Percentiles rank a stretch among this genome's conserved stretches.
phyloP scores from a whole-genome alignment of 2,888 invertebrate genomes.

The Leptogaster cylindrica region DNA sequence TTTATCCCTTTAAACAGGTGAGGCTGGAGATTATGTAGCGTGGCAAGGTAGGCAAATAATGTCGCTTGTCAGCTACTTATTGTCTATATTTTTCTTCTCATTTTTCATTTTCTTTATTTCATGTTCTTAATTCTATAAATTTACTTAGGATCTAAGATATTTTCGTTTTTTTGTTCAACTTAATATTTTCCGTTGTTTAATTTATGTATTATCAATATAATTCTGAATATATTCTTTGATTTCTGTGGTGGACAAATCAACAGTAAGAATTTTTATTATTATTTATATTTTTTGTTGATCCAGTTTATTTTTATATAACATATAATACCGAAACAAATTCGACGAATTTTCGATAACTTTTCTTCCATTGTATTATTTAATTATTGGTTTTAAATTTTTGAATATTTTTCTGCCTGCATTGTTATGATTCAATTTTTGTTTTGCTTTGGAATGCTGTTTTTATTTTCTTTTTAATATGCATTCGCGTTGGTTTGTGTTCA shows the following conservation, averaged over 20 bases:
- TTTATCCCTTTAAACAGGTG: constrained; percentile 72
- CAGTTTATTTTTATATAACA: too few species aligned
- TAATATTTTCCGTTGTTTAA: not conserved
- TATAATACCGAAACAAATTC: too few species aligned
- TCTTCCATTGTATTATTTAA: too few species aligned
- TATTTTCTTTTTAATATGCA: too few species aligned
- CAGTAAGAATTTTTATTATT: too few species aligned
- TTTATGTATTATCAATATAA: not conserved
- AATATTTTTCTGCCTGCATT: too few species aligned
- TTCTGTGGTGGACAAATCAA: constrained; percentile 7
- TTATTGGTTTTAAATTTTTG: too few species aligned
- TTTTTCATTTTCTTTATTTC: constrained; percentile 6
- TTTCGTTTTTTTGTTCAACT: constrained; percentile 2
- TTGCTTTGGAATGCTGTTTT: too few species aligned
- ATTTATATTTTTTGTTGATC: too few species aligned
- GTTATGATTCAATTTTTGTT: too few species aligned
- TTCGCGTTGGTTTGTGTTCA: too few species aligned
- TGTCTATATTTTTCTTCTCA: constrained; percentile 24
- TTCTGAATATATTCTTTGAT: not conserved
- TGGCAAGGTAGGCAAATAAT: constrained; percentile 72
- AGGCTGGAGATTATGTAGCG: constrained; percentile 79
- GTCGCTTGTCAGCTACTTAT: constrained; percentile 49
- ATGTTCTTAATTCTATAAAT: not conserved
- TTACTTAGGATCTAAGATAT: not conserved
- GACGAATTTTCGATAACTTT: too few species aligned